A percentile compares a stretch with the other conserved stretches of the same genome.
phyloP scores from a whole-genome alignment of 2,113 vertebrate species.

The Nestor notabilis region DNA sequence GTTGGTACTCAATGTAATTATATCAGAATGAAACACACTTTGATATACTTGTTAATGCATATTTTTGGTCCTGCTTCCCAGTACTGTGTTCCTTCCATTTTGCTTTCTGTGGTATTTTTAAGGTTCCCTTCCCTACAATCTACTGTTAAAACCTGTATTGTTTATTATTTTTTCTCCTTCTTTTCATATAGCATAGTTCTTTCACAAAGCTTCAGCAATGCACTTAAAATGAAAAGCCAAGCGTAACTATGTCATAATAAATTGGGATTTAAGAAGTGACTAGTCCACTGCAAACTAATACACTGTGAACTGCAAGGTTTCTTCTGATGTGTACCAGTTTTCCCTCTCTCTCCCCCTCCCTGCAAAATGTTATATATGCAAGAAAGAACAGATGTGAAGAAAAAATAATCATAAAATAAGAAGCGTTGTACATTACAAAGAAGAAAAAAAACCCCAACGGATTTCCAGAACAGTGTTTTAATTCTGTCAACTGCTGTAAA shows the following conservation, averaged over 20 bases:
- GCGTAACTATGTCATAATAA: conserved; percentile 19
- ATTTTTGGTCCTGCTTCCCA: background rate
- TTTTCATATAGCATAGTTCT: background rate
- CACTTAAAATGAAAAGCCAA: conserved; percentile 36
- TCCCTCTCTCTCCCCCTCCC: background rate
- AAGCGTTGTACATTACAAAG: background rate
- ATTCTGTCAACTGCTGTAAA: background rate
- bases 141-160: background rate
- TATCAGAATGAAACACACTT: background rate
- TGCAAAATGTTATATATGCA: background rate
- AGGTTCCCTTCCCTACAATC: background rate
- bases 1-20: background rate
- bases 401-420: background rate
- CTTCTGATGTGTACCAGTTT: background rate
- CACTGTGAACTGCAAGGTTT: conserved; percentile 20
- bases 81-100: background rate
- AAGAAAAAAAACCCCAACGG: background rate
- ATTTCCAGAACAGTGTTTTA: background rate
- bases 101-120: background rate
- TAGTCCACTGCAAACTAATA: conserved; percentile 3
- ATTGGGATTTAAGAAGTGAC: conserved; percentile 41
- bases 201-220: conserved; percentile 14
- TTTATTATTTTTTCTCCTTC: background rate
- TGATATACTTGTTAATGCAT: background rate
- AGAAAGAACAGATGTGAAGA: background rate